Conservation (phyloP, 2,888 invertebrate genomes). For the Biston stratarius region DNA sequence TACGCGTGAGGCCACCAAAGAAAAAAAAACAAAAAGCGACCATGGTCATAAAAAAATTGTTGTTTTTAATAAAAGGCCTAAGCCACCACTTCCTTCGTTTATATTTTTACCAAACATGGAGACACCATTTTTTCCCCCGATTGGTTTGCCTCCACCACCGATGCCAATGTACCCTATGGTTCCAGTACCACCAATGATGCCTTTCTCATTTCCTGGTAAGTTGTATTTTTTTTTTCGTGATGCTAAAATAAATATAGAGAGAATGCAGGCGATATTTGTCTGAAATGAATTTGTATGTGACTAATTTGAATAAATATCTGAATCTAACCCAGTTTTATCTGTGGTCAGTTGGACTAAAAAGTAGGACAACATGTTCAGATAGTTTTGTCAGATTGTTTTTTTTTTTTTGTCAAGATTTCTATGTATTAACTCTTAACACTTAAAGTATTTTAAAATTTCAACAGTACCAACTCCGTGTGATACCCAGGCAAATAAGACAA, state of each 20-base stretch:
- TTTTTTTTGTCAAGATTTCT: too few relatives aligned
- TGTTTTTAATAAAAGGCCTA: conserved; percentile 71
- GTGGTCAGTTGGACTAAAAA: too few relatives aligned
- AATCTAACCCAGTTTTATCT: too few relatives aligned
- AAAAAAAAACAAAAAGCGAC: conserved; percentile 45
- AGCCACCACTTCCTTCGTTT: conserved; percentile 74
- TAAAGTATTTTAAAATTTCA: background rate
- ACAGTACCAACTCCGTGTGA: background rate
- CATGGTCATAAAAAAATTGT: conserved; percentile 75
- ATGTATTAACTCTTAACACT: background rate
- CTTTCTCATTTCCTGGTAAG: conserved; percentile 55
- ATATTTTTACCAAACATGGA: conserved; percentile 76
- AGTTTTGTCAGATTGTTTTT: background rate
- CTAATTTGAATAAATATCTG: too few relatives aligned
- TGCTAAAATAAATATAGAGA: background rate
- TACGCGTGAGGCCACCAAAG: conserved; percentile 40
- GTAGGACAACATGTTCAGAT: too few relatives aligned
- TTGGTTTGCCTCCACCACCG: conserved; percentile 72
- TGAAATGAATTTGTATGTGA: too few relatives aligned
- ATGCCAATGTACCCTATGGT: conserved; percentile 78
- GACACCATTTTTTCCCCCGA: conserved; percentile 75
- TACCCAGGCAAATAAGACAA: background rate
- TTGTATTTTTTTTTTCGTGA: background rate
- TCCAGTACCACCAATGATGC: conserved; percentile 71
- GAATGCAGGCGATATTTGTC: too few relatives aligned